phyloP scores from a whole-genome alignment of 2,888 invertebrate species.

The Amphipyra berbera region DNA sequence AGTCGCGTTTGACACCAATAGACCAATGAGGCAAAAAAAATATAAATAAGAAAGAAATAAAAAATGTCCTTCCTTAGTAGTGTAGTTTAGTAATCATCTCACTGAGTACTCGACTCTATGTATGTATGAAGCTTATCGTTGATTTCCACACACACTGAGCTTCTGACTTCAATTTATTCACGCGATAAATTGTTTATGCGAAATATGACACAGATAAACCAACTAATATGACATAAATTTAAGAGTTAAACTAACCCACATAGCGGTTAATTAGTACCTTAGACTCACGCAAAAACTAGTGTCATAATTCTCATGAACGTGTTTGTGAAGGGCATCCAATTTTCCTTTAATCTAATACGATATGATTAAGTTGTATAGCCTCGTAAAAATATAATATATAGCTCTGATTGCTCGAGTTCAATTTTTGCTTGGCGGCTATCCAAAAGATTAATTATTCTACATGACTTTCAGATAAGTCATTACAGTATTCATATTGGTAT shows the following conservation, averaged over 20 bases:
- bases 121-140: constrained; percentile 23
- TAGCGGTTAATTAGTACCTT: constrained; percentile 46
- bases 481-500: constrained; percentile 42
- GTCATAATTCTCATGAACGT: constrained; percentile 29
- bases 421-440: constrained; percentile 49
- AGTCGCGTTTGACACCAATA: too few species aligned
- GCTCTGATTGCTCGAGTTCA: constrained; percentile 23
- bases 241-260: constrained; percentile 46
- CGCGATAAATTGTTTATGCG: constrained; percentile 51
- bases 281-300: constrained; percentile 47
- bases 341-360: constrained; percentile 29
- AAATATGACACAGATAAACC: constrained; percentile 55
- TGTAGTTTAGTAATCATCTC: too few species aligned
- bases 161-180: constrained; percentile 43
- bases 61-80: too few species aligned
- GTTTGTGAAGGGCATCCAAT: constrained; percentile 45
- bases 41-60: too few species aligned
- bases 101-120: too few species aligned
- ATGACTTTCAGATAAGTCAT: constrained; percentile 51
- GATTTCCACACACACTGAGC: constrained; percentile 30
- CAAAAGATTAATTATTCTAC: constrained; percentile 54
- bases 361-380: constrained; percentile 46
- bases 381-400: constrained; percentile 41
- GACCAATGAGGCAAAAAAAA: too few species aligned
- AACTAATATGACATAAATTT: constrained; percentile 52